Base-by-base conservation (phyloP, 2,888 invertebrate species). In the Tipula vernalis region DNA sequence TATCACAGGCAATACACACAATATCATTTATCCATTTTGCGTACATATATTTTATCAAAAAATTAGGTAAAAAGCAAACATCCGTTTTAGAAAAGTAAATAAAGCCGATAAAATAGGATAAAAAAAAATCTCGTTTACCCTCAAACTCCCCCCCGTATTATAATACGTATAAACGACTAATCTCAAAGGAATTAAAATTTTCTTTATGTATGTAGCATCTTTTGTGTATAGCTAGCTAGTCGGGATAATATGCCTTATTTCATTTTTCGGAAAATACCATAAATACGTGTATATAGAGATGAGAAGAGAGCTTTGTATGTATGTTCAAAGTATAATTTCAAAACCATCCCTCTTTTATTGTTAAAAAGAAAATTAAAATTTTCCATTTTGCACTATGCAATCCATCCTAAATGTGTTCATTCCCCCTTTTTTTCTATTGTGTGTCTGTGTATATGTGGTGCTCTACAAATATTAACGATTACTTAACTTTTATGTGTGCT, bases 111-210 rank as follows among this genome's bases (percentile, higher is more conserved):
- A 71, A 71, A 71, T 28, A 18, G 71, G 71, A 71, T 71, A 28
- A 71, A 71, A 71, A 71, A 71, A 71, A 71, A 28, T 28, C 28
- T 71, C 71, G 71, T 71, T 71, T 71, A 71, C 28, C 71, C 71
- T 5, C 6, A 18, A 18, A 18, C 18, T 3, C 18, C 10, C 6
- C 8, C 71, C 28, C 57, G 6, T 28, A 28, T 51, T 5, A n/a
- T 18, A 71, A 10, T 18, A 28, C 10, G 18, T 71, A 71, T 71
- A 71, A 28, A 28, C 15, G 51, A 51, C 51, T 71, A 71, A 71
- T 71, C 71, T 71, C 71, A 71, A 71, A 71, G 71, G 71, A 71
- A 71, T 71, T 71, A 71, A 71, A 71, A 71, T 71, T 71, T 71
- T 71, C 71, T 71, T 71, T 71, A 71, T 71, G 71, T 71, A 28